Evolutionary conservation across 2,113 vertebrate species (phyloP).

Genomic region (Gadus macrocephalus): DNA sequence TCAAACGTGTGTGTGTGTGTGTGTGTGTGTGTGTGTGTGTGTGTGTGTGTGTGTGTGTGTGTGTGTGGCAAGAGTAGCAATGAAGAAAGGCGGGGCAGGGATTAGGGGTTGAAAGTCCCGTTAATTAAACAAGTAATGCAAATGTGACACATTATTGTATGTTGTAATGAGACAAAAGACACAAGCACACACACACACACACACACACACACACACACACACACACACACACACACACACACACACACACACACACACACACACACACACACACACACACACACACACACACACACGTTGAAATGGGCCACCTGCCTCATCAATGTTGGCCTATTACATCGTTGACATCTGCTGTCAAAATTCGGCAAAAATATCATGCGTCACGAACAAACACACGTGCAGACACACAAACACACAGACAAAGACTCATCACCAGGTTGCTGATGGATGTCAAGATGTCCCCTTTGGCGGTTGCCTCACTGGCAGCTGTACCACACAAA

Average conservation of each 20-base stretch:
- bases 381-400: conserved; percentile 19
- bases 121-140: conserved; percentile 35
- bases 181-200: conserved; percentile 2
- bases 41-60: conserved; percentile 30
- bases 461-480: conserved; percentile 18
- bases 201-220: conserved; percentile 21
- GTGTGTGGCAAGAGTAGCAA: conserved; percentile 42
- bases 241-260: conserved; percentile 1
- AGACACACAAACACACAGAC: conserved; percentile 11
- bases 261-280: too few relatives aligned
- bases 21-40: conserved; percentile 9
- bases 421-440: conserved; percentile 32
- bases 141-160: conserved; percentile 33
- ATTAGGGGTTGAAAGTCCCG: conserved; percentile 24
- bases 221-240: conserved; percentile 17
- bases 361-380: conserved; percentile 22
- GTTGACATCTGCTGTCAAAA: conserved; percentile 50
- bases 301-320: conserved; percentile 53
- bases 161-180: conserved; percentile 19
- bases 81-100: conserved; percentile 26
- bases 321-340: conserved; percentile 48
- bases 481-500: conserved; percentile 47
- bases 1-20: conserved; percentile 36
- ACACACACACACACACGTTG: conserved; percentile 9
- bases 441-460: conserved; percentile 56